Evolutionary conservation across 1,140 invertebrate genomes (phyloP).

Genomic region (Camponotus vicinus): DNA sequence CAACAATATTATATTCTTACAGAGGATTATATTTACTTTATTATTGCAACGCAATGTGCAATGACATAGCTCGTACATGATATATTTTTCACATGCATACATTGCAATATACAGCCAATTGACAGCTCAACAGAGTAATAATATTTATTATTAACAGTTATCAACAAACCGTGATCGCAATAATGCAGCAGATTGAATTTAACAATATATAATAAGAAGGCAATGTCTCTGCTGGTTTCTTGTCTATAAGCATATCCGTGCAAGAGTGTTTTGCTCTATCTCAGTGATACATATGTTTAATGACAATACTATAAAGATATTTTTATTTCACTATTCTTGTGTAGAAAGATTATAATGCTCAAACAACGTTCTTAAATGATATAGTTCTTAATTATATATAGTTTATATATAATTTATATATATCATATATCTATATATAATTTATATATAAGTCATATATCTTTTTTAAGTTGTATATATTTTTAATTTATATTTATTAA

Average conservation of each 20-base stretch:
- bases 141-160: constrained; percentile 86
- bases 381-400: background rate
- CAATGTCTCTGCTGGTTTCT: constrained; percentile 71
- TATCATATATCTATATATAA: background rate
- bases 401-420: background rate
- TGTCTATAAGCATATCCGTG: constrained; percentile 31
- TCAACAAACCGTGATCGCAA: constrained; percentile 85
- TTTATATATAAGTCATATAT: background rate
- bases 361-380: background rate
- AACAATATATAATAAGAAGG: constrained; percentile 80
- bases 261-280: constrained; percentile 11
- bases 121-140: constrained; percentile 85
- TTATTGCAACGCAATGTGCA: constrained; percentile 85
- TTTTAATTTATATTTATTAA: background rate
- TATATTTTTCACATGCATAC: constrained; percentile 86
- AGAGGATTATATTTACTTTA: constrained; percentile 87
- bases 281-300: constrained; percentile 11
- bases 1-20: constrained; percentile 87
- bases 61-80: constrained; percentile 83
- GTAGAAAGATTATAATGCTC: background rate
- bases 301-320: background rate
- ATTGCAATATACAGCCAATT: constrained; percentile 86
- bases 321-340: constrained; percentile 6
- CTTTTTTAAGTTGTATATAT: background rate
- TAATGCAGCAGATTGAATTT: constrained; percentile 84